These are phyloP conservation scores for Agriopis leucophaearia DNA, from an alignment of 2,888 invertebrate species.

Conservation along the genomic window DNA sequence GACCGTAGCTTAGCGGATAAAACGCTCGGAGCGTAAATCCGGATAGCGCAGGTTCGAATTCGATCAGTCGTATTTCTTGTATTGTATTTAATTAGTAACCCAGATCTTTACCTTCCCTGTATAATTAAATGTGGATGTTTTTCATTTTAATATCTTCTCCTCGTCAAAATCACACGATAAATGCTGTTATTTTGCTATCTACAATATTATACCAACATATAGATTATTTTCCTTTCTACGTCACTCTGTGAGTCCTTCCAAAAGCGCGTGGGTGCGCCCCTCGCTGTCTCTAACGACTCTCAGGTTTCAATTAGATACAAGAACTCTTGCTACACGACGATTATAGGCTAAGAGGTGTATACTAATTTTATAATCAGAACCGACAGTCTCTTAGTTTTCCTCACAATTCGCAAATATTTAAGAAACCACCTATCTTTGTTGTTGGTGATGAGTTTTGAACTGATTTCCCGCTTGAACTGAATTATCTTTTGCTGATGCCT, in stretches of 20 bases:
- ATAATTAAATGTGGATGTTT: neutral
- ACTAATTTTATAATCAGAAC: conserved; percentile 10
- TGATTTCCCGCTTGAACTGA: too few species aligned
- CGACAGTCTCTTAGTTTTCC: neutral
- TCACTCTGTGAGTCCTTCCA: conserved; percentile 35
- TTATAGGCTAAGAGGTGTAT: conserved; percentile 32
- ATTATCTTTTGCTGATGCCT: too few species aligned
- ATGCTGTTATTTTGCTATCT: conserved; percentile 2
- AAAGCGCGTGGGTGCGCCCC: conserved; percentile 41
- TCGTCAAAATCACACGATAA: neutral
- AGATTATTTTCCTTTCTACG: conserved; percentile 33
- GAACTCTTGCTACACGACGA: conserved; percentile 48
- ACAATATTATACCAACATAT: neutral
- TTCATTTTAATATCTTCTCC: neutral
- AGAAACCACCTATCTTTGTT: too few species aligned
- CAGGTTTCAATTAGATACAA: conserved; percentile 60
- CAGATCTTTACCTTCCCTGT: too few species aligned
- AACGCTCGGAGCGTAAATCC: too few species aligned
- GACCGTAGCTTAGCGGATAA: too few species aligned
- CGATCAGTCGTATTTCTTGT: too few species aligned
- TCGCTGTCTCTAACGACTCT: conserved; percentile 45
- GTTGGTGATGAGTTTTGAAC: neutral
- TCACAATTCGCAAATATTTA: too few species aligned
- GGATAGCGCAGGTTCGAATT: too few species aligned
- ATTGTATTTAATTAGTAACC: too few species aligned